Conservation (phyloP, 2,797 vertebrate genomes). For the Lepidocolaptes lacrymiger region DNA sequence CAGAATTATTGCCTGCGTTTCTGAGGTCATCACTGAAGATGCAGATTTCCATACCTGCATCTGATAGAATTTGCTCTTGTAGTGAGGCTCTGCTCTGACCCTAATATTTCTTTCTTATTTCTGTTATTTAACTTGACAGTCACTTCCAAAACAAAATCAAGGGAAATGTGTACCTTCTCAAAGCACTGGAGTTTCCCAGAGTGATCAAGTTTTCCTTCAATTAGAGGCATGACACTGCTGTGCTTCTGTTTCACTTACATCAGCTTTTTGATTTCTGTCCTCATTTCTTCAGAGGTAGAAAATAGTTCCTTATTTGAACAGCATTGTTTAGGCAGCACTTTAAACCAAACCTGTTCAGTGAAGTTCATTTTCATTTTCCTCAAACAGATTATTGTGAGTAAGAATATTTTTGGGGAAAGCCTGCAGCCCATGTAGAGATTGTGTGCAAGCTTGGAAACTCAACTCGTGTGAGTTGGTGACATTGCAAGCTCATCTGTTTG, state of each 20-base stretch:
- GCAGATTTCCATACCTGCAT: background rate
- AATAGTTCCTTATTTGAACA: background rate
- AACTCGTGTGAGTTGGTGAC: rapidly evolving
- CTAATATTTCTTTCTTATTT: background rate
- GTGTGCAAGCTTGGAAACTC: background rate
- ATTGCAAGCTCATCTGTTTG: background rate
- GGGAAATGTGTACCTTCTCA: background rate
- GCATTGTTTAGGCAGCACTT: background rate
- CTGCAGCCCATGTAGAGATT: background rate
- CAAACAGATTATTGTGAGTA: background rate
- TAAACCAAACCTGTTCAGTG: background rate
- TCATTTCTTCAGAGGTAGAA: background rate
- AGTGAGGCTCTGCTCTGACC: background rate
- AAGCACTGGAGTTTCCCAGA: background rate
- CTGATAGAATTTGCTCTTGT: background rate
- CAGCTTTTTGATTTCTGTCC: background rate
- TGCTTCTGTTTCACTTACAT: background rate
- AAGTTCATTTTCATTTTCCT: background rate
- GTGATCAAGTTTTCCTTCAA: background rate
- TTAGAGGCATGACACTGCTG: background rate
- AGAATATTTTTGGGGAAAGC: background rate
- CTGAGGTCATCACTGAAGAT: background rate
- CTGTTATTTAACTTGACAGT: background rate
- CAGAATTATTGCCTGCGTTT: background rate
- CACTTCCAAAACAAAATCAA: slow-evolving; percentile 3